Evolutionary conservation across 2,113 vertebrate species (phyloP).

Genomic region (Sinocyclocheilus grahami): DNA sequence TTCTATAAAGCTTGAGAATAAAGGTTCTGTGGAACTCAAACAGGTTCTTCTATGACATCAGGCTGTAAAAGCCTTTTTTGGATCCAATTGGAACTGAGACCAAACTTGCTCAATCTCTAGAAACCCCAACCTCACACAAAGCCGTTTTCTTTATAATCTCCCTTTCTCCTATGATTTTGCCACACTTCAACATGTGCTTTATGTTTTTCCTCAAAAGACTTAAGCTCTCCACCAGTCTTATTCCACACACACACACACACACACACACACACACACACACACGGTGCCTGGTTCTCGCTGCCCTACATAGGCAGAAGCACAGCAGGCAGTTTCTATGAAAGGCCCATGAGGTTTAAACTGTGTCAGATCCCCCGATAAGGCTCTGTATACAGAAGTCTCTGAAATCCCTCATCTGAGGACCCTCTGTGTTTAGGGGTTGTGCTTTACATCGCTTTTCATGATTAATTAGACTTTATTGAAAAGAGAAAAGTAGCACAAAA

Average conservation of each 20-base stretch:
- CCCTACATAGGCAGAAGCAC: slow-evolving; percentile 72
- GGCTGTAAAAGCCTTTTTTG: not conserved
- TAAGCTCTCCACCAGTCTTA: not conserved
- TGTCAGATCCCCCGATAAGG: slow-evolving; percentile 75
- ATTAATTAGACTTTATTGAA: slow-evolving; percentile 52
- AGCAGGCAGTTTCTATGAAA: slow-evolving; percentile 69
- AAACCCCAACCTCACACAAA: not conserved
- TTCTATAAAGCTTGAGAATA: no score
- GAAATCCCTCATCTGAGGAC: slow-evolving; percentile 28
- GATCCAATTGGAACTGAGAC: not conserved
- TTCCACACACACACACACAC: slow-evolving; percentile 31
- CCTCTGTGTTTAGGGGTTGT: slow-evolving; percentile 42
- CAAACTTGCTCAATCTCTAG: not conserved
- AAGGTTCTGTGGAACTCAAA: not conserved
- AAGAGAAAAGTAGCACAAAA: slow-evolving; percentile 35
- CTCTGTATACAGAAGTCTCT: slow-evolving; percentile 64
- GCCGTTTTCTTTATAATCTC: not conserved
- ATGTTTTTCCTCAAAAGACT: slow-evolving; percentile 18
- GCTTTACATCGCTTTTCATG: slow-evolving; percentile 34
- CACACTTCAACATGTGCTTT: not conserved
- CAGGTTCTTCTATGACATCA: not conserved
- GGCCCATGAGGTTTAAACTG: slow-evolving; percentile 73
- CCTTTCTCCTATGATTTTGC: slow-evolving; percentile 8
- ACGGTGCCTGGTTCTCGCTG: slow-evolving; percentile 54
- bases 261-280: slow-evolving; percentile 34